Evolutionary conservation across 2,113 vertebrate genomes (phyloP), one percentile per base, ranked within the genome.

Genomic region (Hippocampus abdominalis): DNA sequence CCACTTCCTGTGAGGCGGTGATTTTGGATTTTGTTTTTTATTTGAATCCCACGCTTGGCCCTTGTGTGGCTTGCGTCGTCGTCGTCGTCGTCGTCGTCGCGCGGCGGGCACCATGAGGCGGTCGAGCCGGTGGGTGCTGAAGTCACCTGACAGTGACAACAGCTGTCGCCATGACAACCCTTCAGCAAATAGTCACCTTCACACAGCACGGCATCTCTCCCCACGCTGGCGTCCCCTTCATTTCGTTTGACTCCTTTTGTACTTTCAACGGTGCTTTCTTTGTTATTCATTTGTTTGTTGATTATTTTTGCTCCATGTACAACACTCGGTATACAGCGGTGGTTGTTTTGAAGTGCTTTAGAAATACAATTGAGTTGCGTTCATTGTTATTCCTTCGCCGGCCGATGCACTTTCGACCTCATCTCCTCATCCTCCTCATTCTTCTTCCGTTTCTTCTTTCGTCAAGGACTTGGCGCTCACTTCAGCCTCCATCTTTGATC

Each of bases 91-190:
- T 36, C 0, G 32, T 36, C 6, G 32, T 36, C 32, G 32, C 29
- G 3, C 29, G 29, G 29, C 4, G 29, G 29, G 29, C 3, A 18
- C 36, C 2, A 16, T 29, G 23, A 62, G 12, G 62, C 6, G 2
- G 0, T 40, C 15, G 10, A 1, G 27, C 32, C 18, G 0, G 25
- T 23, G 27, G 0, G 25, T 23, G 27, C 27, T 60, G n/a, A 60
- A 8, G 21, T 20, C 20, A 20, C 68, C 60, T 48, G 66, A 68
- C 74, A 66, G 57, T 59, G 74, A 72, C 73, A 32, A 4, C 15
- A 21, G 15, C 18, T 0, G 81, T 88, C 18, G 71, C 3, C 83
- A 80, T 75, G 81, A 53, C 74, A 29, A 3, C 81, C 72, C 74
- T 69, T 75, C 11, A 76, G 82, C 44, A 23, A 53, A 21, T 46